These are phyloP conservation scores for Mesocentrotus franciscanus DNA, from an alignment of 53 echinoderm and acorn worm species.

Conservation along the genomic window DNA sequence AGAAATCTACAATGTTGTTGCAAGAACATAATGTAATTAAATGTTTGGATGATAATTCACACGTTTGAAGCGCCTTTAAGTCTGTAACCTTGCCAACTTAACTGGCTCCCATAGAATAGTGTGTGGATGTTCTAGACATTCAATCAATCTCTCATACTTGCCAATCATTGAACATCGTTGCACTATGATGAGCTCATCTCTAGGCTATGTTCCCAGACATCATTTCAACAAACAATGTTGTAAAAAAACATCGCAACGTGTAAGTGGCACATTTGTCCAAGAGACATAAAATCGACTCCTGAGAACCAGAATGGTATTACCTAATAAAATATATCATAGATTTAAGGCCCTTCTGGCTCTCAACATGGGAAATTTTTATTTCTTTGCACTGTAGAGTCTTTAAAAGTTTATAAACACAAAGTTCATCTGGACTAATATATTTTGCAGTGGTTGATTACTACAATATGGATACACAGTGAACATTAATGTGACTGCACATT, in stretches of 20 bases:
- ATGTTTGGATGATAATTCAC: background rate
- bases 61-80: background rate
- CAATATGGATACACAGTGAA: too few relatives aligned
- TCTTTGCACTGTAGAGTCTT: too few relatives aligned
- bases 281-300: background rate
- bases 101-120: constrained; percentile 24
- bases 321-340: too few relatives aligned
- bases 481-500: too few relatives aligned
- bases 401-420: too few relatives aligned
- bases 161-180: constrained; percentile 36
- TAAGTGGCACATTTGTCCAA: background rate
- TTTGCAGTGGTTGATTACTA: too few relatives aligned
- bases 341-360: too few relatives aligned
- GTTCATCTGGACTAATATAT: too few relatives aligned
- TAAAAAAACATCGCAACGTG: background rate
- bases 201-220: background rate
- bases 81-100: constrained; percentile 37
- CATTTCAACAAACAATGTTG: background rate
- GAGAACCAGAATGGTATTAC: too few relatives aligned
- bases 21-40: background rate
- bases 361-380: too few relatives aligned
- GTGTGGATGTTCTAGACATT: constrained; percentile 11
- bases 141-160: constrained; percentile 43
- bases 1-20: background rate
- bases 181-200: background rate